Conservation (phyloP, 2,888 invertebrate genomes). For the Sialis lutaria region DNA sequence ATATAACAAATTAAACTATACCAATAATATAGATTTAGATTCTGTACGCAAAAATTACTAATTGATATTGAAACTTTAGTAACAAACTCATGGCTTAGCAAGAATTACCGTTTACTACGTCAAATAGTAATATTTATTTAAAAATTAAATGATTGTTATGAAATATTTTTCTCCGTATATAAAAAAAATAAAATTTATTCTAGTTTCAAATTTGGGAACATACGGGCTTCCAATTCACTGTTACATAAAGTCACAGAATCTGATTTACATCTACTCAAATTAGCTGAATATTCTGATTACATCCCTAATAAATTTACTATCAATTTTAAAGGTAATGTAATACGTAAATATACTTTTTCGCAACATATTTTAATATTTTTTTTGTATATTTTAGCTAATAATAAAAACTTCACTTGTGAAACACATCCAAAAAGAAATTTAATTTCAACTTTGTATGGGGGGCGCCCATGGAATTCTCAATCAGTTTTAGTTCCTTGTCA, state of each 20-base stretch:
- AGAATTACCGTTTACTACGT: too few species aligned
- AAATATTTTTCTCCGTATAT: too few species aligned
- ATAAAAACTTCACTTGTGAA: slow-evolving; percentile 12
- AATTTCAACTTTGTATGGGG: slow-evolving; percentile 13
- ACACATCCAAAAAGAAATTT: slow-evolving; percentile 11
- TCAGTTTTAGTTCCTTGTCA: slow-evolving; percentile 15
- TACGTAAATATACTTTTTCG: not conserved
- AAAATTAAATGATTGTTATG: too few species aligned
- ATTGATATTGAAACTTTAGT: too few species aligned
- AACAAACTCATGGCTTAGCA: too few species aligned
- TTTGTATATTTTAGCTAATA: slow-evolving; percentile 12
- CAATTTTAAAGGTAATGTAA: slow-evolving; percentile 29
- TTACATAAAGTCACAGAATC: slow-evolving; percentile 26
- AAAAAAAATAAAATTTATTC: not conserved
- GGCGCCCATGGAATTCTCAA: slow-evolving; percentile 18
- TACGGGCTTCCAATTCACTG: slow-evolving; percentile 27
- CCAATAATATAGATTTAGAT: too few species aligned
- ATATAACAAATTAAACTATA: too few species aligned
- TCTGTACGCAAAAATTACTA: too few species aligned
- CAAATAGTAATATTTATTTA: too few species aligned
- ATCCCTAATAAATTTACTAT: slow-evolving; percentile 30
- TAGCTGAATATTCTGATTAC: slow-evolving; percentile 24
- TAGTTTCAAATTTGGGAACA: slow-evolving; percentile 36
- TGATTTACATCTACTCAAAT: slow-evolving; percentile 29
- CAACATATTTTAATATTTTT: not conserved